Conservation (phyloP, 1,140 invertebrate genomes). For the Drosophila equinoxialis region DNA sequence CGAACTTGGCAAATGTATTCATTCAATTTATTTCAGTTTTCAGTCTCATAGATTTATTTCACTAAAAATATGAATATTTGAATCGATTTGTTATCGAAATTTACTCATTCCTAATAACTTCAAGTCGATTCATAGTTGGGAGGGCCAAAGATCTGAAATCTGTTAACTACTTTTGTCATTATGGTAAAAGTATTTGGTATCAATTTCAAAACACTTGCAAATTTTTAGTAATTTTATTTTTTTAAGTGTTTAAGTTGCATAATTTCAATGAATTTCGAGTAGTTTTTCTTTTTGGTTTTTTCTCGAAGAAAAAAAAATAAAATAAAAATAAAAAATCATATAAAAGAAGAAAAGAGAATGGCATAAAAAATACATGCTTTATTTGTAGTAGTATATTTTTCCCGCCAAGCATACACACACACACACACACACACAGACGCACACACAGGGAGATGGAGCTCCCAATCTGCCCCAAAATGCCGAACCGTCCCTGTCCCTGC, state of each 20-base stretch:
- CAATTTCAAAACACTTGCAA: too few relatives aligned
- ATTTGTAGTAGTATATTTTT: slow-evolving; percentile 77
- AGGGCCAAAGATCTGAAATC: too few relatives aligned
- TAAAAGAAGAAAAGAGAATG: slow-evolving; percentile 41
- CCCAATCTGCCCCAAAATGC: slow-evolving; percentile 29
- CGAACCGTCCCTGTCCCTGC: background rate
- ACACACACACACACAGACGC: slow-evolving; percentile 13
- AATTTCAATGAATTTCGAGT: background rate
- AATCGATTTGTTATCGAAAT: too few relatives aligned
- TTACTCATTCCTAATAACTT: too few relatives aligned
- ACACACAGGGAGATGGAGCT: slow-evolving; percentile 21
- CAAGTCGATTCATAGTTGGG: too few relatives aligned
- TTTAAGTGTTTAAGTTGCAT: background rate
- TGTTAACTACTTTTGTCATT: too few relatives aligned
- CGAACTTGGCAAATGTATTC: too few relatives aligned
- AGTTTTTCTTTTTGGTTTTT: background rate
- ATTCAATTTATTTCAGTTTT: too few relatives aligned
- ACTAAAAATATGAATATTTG: too few relatives aligned
- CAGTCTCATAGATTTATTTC: too few relatives aligned
- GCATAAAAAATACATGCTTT: slow-evolving; percentile 81
- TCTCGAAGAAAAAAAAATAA: background rate
- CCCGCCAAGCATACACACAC: slow-evolving; percentile 56
- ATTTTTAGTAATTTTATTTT: background rate
- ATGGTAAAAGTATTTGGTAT: too few relatives aligned
- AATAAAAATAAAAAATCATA: background rate